These are phyloP conservation scores for Myotis planiceps DNA, from an alignment of 2,797 vertebrate genomes.

Conservation along the genomic window DNA sequence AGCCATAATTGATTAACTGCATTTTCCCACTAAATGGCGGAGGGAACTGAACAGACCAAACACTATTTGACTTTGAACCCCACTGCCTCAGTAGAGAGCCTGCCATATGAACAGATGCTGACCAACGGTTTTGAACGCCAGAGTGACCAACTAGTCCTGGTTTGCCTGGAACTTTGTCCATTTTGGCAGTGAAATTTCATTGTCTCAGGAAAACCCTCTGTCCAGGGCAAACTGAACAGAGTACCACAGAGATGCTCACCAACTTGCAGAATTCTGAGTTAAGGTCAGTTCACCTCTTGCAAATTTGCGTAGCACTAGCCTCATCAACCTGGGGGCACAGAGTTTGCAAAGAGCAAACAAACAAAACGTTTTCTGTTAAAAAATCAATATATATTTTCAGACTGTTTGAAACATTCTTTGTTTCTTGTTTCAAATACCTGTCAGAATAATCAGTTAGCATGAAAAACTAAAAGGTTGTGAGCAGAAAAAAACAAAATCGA, in stretches of 20 bases:
- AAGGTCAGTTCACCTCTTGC: background rate
- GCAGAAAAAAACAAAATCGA: background rate
- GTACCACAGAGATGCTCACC: background rate
- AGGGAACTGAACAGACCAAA: background rate
- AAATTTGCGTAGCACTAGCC: background rate
- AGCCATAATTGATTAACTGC: background rate
- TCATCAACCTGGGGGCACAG: background rate
- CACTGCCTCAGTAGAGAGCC: background rate
- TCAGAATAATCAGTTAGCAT: constrained; percentile 37
- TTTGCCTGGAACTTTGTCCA: background rate
- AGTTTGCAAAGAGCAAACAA: background rate
- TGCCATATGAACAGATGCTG: background rate
- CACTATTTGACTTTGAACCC: background rate
- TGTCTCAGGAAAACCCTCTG: background rate
- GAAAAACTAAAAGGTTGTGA: background rate
- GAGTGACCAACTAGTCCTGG: background rate
- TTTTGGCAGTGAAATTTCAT: background rate
- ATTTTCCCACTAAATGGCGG: background rate
- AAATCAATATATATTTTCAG: background rate
- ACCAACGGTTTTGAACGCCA: background rate
- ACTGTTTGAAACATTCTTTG: background rate
- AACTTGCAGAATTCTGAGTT: background rate
- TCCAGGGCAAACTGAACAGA: background rate
- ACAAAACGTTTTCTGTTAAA: background rate
- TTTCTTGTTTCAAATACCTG: constrained; percentile 30